Percentiles rank a stretch among this genome's conserved stretches.
phyloP scores from a whole-genome alignment of 1,140 invertebrate species.

The Eumeta japonica region DNA sequence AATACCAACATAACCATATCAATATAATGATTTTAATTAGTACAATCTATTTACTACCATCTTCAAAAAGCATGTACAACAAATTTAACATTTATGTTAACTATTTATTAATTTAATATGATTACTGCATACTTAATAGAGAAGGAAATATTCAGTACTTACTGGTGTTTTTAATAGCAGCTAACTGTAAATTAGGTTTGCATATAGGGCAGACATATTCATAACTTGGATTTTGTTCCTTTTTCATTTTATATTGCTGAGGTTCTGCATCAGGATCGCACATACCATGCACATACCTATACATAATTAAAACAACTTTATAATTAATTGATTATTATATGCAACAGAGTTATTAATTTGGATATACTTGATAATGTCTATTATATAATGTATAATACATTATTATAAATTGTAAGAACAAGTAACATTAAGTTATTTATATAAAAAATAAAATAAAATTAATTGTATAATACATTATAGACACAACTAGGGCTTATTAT shows the following conservation, averaged over 20 bases:
- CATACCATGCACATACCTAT: constrained; percentile 86
- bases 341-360: background rate
- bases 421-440: background rate
- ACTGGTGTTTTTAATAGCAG: constrained; percentile 66
- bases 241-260: constrained; percentile 72
- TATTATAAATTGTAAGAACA: background rate
- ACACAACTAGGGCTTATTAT: no score
- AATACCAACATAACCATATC: constrained; percentile 3
- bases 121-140: background rate
- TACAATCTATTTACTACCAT: no score
- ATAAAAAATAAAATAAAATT: no score
- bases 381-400: background rate
- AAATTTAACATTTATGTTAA: background rate
- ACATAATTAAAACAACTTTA: constrained; percentile 8
- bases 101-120: background rate
- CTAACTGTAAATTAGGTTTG: constrained; percentile 62
- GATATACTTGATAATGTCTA: background rate
- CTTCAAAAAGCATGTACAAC: background rate
- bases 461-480: no score
- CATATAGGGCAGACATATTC: constrained; percentile 88
- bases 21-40: no score
- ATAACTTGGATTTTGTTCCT: constrained; percentile 78
- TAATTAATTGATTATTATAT: background rate
- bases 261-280: constrained; percentile 89
- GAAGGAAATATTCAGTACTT: constrained; percentile 34